Evolutionary conservation across 2,888 invertebrate genomes (phyloP).

Genomic region (Dioctria linearis): DNA sequence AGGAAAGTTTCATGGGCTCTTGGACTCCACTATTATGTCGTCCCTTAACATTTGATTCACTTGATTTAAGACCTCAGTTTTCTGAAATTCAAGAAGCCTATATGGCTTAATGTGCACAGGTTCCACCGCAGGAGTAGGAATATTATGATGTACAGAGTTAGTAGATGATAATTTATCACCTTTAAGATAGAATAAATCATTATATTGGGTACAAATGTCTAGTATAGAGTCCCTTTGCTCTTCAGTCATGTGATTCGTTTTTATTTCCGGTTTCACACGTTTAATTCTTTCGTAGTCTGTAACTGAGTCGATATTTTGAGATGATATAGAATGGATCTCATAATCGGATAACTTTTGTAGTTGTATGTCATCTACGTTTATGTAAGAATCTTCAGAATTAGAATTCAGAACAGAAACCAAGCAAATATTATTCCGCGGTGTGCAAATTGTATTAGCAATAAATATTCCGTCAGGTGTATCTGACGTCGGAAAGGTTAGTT

Average conservation of each 20-base stretch:
- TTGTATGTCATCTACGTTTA: background rate
- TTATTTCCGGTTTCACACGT: background rate
- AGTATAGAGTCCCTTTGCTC: constrained; percentile 62
- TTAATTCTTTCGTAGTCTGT: background rate
- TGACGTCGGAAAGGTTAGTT: background rate
- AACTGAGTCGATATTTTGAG: background rate
- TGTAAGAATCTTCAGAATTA: background rate
- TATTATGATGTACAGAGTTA: constrained; percentile 55
- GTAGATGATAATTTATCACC: constrained; percentile 63
- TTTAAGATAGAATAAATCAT: constrained; percentile 62
- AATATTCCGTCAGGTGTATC: background rate
- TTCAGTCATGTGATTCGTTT: constrained; percentile 59
- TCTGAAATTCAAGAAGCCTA: background rate
- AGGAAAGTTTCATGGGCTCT: constrained; percentile 43
- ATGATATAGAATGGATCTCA: background rate
- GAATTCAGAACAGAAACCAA: background rate
- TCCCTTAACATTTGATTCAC: background rate
- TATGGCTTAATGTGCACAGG: constrained; percentile 15
- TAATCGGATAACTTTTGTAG: background rate
- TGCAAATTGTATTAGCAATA: background rate
- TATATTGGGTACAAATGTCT: constrained; percentile 61
- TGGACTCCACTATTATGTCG: background rate
- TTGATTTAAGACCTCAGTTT: background rate
- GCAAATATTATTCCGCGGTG: background rate
- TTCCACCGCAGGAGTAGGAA: background rate